phyloP scores from a whole-genome alignment of 2,797 vertebrate genomes.

The Macropus fuliginosus region DNA sequence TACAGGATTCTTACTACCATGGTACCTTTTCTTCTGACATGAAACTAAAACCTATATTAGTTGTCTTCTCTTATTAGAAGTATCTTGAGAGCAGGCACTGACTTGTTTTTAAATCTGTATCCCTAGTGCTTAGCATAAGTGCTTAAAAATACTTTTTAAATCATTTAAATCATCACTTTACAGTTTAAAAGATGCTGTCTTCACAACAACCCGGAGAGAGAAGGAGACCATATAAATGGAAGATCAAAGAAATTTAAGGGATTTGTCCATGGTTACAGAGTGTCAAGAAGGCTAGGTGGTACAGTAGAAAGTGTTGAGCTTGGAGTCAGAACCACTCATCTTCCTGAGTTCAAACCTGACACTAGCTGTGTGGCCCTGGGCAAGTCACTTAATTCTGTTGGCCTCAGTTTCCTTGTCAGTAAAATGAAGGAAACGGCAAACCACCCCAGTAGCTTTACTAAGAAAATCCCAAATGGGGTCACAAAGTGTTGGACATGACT shows the following conservation, averaged over 20 bases:
- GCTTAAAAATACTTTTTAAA: background rate
- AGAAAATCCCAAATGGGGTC: background rate
- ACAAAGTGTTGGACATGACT: background rate
- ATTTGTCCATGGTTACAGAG: background rate
- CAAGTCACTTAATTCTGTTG: background rate
- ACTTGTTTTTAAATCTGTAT: background rate
- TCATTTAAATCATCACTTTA: background rate
- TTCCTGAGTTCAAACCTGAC: background rate
- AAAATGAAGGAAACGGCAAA: background rate
- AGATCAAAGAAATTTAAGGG: background rate
- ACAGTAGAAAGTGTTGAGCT: background rate
- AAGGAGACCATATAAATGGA: background rate
- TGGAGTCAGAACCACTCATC: background rate
- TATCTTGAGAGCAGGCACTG: background rate
- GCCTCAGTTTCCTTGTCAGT: background rate
- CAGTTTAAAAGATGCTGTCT: background rate
- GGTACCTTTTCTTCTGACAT: background rate
- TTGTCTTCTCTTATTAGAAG: background rate
- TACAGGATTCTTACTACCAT: background rate
- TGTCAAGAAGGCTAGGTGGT: background rate
- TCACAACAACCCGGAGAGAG: background rate
- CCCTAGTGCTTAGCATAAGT: background rate
- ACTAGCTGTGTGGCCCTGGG: background rate
- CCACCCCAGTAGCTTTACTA: background rate
- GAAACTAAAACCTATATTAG: background rate